Base-by-base conservation (phyloP, 2,797 vertebrate species). In the Eulemur mongoz region DNA sequence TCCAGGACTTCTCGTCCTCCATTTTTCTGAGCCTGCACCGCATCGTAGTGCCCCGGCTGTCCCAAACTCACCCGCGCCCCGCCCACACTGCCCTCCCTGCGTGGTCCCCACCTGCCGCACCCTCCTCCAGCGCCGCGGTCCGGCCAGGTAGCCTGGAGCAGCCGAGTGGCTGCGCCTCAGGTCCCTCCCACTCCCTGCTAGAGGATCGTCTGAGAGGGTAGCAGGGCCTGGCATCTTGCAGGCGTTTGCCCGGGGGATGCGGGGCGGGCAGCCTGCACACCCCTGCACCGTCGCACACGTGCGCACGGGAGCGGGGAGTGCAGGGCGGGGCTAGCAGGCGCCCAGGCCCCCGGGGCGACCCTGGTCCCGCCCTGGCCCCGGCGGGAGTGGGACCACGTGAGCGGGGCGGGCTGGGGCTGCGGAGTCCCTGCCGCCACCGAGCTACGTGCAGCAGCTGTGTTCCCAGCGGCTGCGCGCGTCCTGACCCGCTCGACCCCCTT, bases 391-490 rank as follows among this genome's bases (percentile, higher is more conserved):
- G 75, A 85, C 70, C 89, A 93, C 40, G 85, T 97, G 94, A 96
- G 94, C 59, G 4, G 45, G 20, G 87, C 69, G 4, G 65, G 72
- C 94, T 61, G 84, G 61, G 88, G 83, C 94, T 59, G 94, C 18
- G 35, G 76, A 45, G 89, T 73, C 82, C 57, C 94, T 11, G 43
- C 59, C 11, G 25, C 88, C 40, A 18, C 76, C 22, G 13, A 75
- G 67, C 86, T 92, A 78, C 54, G 25, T 89, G 95, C 35, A 23
- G 95, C 96, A 87, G 93, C 96, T 96, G 82, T 83, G 82, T 94
- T 81, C 95, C 79, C 89, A 1, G 93, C 5, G 52, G 87, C 91
- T n/a, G 70, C 22, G 1, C 17, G 35, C 4, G 25, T 18, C 67
- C 91, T 52, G 88, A 84, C 78, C 80, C 25, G 11, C 54, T 40